Evolutionary conservation across 1,140 invertebrate species (phyloP), one percentile per base, ranked within the genome.

Genomic region (Drosophila tropicalis): DNA sequence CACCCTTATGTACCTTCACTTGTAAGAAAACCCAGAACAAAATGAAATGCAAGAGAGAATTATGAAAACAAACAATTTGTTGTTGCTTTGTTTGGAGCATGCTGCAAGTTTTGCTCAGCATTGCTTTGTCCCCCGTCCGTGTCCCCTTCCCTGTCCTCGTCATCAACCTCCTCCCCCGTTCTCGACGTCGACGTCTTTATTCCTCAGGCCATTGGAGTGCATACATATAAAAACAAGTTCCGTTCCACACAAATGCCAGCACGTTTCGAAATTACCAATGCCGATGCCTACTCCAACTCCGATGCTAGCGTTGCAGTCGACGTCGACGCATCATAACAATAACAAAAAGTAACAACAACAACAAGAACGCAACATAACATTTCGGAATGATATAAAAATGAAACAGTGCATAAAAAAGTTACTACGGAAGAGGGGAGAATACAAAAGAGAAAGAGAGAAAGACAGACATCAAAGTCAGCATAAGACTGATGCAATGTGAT

Each of bases 221-320:
- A 86, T 29, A 29, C 29, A 29, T 86, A 76, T 86, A 75, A 86
- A 86, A 86, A 86, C 82, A 86, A 86, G 82, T 86, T 86, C 82
- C 82, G 83, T 86, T 86, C 83, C 82, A 86, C 82, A 81, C 82
- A 86, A 87, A 87, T 86, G 82, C 82, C 82, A 86, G 83, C 82
- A 86, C 82, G 82, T 86, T 86, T 86, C 83, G 82, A 86, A 86
- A 87, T 79, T 72, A 64, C 79, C 69, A 58, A 67, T 56, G 64
- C 17, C 69, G 67, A 67, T 56, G 64, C 44, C 44, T 19, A 51
- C 62, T 34, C 44, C 29, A 51, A 64, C 62, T 32, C 29, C 15
- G 29, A 54, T 51, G 44, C 17, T 10, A 51, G n/a, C 55, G 10
- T 57, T 29, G 55, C 29, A 58, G 34, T 39, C 41, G 57, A 65